Conservation (phyloP, 2,888 invertebrate genomes). For the Rapana venosa region DNA sequence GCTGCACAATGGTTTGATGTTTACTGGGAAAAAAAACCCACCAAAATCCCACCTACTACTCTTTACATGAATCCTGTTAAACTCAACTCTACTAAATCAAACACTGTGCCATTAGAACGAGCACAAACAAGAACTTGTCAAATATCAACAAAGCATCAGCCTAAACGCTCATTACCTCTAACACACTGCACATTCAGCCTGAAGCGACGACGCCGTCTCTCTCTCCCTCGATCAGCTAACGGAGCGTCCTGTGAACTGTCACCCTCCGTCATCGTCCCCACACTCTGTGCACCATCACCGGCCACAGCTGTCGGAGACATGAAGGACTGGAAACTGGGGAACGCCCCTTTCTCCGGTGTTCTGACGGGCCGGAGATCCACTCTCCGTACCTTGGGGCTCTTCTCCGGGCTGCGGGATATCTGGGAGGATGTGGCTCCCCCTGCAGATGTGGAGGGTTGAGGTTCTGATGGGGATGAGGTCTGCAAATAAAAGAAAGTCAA, state of each 20-base stretch:
- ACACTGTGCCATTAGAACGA: no score
- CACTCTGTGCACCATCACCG: not conserved
- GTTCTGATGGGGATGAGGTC: not conserved
- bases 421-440: constrained; percentile 10
- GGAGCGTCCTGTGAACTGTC: not conserved
- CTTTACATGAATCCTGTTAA: no score
- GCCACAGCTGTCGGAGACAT: constrained; percentile 1
- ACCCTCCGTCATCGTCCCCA: constrained; percentile 27
- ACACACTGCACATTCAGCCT: not conserved
- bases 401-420: constrained; percentile 25
- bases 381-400: constrained; percentile 27
- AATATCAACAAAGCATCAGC: no score
- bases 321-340: constrained; percentile 37
- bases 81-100: no score
- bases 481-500: not conserved
- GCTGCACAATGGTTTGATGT: no score
- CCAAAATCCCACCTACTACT: no score
- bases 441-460: constrained; percentile 28
- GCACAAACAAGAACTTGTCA: no score
- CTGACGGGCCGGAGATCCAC: not conserved
- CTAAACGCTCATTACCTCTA: not conserved
- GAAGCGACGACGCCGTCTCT: not conserved
- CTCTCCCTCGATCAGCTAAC: not conserved
- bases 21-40: no score
- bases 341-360: constrained; percentile 27